Percentiles rank a stretch among this genome's conserved stretches.
Evolutionary conservation across 1,140 invertebrate genomes (phyloP).

Genomic region (Neotoxoptera formosana): DNA sequence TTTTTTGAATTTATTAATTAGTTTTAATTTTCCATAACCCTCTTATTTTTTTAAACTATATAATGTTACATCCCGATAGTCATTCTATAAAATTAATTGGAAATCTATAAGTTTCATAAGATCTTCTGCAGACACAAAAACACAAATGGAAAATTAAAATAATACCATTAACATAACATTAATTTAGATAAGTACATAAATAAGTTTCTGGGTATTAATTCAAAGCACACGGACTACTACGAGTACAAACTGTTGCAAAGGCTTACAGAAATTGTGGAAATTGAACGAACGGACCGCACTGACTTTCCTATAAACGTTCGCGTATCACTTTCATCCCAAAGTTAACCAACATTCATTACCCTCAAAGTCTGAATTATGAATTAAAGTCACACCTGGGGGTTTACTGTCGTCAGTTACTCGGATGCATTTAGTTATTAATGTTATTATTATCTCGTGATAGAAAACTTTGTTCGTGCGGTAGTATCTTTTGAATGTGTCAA

Average conservation of each 20-base stretch:
- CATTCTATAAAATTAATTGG: not conserved
- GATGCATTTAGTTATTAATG: conserved; percentile 12
- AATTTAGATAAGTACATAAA: not conserved
- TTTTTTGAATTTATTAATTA: not conserved
- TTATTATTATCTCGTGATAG: not conserved
- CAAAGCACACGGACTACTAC: not conserved
- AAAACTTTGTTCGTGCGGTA: not conserved
- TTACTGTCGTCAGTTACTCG: not conserved
- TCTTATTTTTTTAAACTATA: not conserved
- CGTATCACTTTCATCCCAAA: not conserved
- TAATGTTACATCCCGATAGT: not conserved
- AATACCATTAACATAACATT: not conserved
- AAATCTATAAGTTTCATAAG: not conserved
- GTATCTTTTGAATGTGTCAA: conserved; percentile 11
- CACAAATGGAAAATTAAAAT: not conserved
- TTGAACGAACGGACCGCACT: not conserved
- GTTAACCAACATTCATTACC: conserved; percentile 29
- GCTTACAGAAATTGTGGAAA: not conserved
- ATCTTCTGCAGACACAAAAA: not conserved
- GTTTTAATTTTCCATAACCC: not conserved
- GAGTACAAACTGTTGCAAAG: not conserved
- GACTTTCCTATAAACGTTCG: not conserved
- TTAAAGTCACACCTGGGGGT: not conserved
- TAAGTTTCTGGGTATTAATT: not conserved
- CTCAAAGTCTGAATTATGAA: conserved; percentile 14